Evolutionary conservation across 92 coral and sea anemone species (phyloP), one percentile per base, ranked within the genome.

Genomic region (Actinernus sp.): DNA sequence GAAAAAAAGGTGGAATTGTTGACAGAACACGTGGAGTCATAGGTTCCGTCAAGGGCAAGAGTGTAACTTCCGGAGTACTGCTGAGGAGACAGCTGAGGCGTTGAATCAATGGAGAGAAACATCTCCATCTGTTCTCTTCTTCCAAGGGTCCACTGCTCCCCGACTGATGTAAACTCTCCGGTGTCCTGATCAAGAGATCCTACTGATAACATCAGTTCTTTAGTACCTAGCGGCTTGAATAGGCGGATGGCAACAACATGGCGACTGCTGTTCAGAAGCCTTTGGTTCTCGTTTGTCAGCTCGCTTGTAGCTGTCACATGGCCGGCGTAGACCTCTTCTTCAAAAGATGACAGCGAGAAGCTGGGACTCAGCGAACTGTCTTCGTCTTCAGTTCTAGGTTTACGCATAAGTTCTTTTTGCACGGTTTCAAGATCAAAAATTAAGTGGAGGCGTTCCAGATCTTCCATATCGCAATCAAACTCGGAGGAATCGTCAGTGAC

Each of bases 391-490:
- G 41, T 34, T 34, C 6, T 6, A 6, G 41, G 41, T 14, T 14
- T 7, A 12, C 52, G 8, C 4, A 45, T 4, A 17, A 45, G 5
- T 45, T 45, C 52, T 18, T n/a, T n/a, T n/a, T 17, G 10, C 52
- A 45, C 21, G 10, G 52, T 4, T 45, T 45, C 52, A 17, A 45
- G 18, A 23, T 45, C 52, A 17, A 45, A 45, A 17, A n/a, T n/a
- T n/a, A n/a, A n/a, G n/a, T n/a, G n/a, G n/a, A 45, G 52, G 52
- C 19, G 19, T 23, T 45, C 52, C 52, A 45, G 10, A 23, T 45
- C 52, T 45, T 45, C 52, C 52, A 45, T 45, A 9, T 45, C 52
- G 19, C 52, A 45, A 23, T 45, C 52, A 17, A 7, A 45, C 19
- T 6, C 21, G 14, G 7, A 14, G 41, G 41, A 36, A 7, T 36